These are phyloP conservation scores for Meloidogyne hapla DNA, from an alignment of 1,140 invertebrate species.

Conservation along the genomic window DNA sequence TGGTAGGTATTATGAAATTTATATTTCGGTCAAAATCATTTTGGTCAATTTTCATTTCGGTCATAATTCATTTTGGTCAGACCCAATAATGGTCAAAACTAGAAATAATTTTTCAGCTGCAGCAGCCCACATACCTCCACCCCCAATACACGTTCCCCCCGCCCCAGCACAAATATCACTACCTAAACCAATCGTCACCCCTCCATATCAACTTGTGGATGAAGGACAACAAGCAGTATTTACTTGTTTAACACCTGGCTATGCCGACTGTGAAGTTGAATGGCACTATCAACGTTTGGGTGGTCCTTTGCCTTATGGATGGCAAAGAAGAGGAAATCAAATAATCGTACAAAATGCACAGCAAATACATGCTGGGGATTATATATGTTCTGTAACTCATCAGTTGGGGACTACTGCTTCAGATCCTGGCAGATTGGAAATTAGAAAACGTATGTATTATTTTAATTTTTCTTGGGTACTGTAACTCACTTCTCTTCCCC, in stretches of 20 bases:
- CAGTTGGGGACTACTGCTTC: slow-evolving; percentile 55
- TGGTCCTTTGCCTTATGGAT: slow-evolving; percentile 58
- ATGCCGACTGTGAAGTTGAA: slow-evolving; percentile 60
- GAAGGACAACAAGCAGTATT: slow-evolving; percentile 60
- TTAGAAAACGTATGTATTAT: slow-evolving; percentile 38
- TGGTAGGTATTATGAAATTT: background rate
- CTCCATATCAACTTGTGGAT: slow-evolving; percentile 56
- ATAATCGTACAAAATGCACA: slow-evolving; percentile 57
- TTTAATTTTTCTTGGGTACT: no score
- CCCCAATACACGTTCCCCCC: slow-evolving; percentile 12
- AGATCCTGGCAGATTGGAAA: slow-evolving; percentile 58
- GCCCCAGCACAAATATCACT: slow-evolving; percentile 29
- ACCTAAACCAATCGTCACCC: slow-evolving; percentile 60
- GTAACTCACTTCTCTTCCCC: no score
- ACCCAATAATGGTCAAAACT: no score
- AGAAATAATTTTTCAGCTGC: slow-evolving; percentile 7
- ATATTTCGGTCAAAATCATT: background rate
- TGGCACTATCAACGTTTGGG: slow-evolving; percentile 62
- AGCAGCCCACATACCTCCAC: background rate
- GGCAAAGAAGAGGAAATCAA: slow-evolving; percentile 56
- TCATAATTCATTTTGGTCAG: background rate
- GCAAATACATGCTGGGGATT: slow-evolving; percentile 56
- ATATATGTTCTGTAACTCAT: slow-evolving; percentile 59
- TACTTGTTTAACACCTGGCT: slow-evolving; percentile 58
- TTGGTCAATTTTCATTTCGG: background rate